Percentiles rank a stretch among this genome's conserved stretches.
phyloP scores from a whole-genome alignment of 2,797 vertebrate species.

The Scarus forsteni region DNA sequence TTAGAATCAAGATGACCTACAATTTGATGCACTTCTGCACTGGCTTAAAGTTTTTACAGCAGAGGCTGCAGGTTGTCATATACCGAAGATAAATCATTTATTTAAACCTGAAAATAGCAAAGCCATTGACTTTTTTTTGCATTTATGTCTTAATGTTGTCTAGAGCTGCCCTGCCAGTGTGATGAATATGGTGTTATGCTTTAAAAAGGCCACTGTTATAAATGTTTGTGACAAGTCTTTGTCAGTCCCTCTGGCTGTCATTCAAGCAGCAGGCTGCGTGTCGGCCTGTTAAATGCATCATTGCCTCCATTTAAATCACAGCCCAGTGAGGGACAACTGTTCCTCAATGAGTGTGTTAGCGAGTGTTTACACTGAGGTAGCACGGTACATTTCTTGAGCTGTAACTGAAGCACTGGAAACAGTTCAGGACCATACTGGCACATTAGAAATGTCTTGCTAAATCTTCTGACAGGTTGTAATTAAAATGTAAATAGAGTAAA shows the following conservation, averaged over 20 bases:
- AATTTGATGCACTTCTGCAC: too few species aligned
- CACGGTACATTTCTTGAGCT: conserved; percentile 26
- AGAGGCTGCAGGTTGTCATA: too few species aligned
- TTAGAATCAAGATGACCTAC: too few species aligned
- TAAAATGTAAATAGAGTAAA: conserved; percentile 23
- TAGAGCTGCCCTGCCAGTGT: not conserved
- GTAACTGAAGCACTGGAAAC: conserved; percentile 14
- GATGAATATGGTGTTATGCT: conserved; percentile 12
- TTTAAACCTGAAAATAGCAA: too few species aligned
- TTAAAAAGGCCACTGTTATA: conserved; percentile 11
- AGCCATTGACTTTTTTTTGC: too few species aligned
- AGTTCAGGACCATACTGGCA: not conserved
- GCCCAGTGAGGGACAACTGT: conserved; percentile 21
- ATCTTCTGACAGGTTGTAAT: conserved; percentile 5
- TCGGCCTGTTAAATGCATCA: conserved; percentile 51
- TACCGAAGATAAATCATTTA: too few species aligned
- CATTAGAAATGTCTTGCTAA: conserved; percentile 4
- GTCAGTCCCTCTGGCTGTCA: conserved; percentile 52
- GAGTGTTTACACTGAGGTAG: conserved; percentile 18
- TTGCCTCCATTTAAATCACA: conserved; percentile 52
- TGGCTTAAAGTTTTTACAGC: too few species aligned
- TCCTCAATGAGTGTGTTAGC: not conserved
- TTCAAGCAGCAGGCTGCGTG: conserved; percentile 50
- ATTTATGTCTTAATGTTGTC: too few species aligned
- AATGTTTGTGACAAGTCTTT: conserved; percentile 42